Base-by-base conservation (phyloP, 2,888 invertebrate genomes). In the Polydrusus tereticollis region DNA sequence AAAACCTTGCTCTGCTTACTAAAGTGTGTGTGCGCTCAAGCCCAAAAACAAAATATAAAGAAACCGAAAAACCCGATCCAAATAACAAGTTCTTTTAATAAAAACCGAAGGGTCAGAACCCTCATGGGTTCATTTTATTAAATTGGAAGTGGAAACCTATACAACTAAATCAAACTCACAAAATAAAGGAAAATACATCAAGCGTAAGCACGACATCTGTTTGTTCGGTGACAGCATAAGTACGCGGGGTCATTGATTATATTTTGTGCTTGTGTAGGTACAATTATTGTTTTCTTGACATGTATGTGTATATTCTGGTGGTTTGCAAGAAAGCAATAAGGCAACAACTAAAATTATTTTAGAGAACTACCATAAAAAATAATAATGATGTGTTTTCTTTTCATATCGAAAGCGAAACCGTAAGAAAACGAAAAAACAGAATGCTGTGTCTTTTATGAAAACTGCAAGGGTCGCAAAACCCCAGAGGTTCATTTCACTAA, bases 51-150 rank as follows among this genome's bases (percentile, higher is more conserved):
- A 47, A 47, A 47, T 47, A 47, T 20, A 47, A 47, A 47, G 47
- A 20, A 23, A 47, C 10, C 23, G 21, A 23, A 10, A 45, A 45
- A 18, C 18, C n/a, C 45, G 18, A 47, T 47, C 47, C 10, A 47
- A 21, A 47, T 47, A 47, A 47, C 47, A 23, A 47, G 21, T 47
- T 23, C n/a, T 23, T 47, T 21, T 47, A 47, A 47, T 47, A 47
- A n/a, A 47, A 47, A 47, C 47, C 47, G 21, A 20, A 47, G 47
- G 47, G 47, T 47, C 21, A 47, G 47, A 47, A 47, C 47, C 47
- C 45, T 21, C 21, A 45, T 8, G 12, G 47, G 47, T n/a, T 47
- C 47, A 47, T 47, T 47, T 47, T 47, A 47, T 47, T 47, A 47
- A 47, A 47, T 47, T 23, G 47, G 23, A 47, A 23, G 1, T n/a